Percentiles rank a stretch among this genome's conserved stretches.
Evolutionary conservation across 2,888 invertebrate genomes (phyloP).

Genomic region (Ochlodes sylvanus): DNA sequence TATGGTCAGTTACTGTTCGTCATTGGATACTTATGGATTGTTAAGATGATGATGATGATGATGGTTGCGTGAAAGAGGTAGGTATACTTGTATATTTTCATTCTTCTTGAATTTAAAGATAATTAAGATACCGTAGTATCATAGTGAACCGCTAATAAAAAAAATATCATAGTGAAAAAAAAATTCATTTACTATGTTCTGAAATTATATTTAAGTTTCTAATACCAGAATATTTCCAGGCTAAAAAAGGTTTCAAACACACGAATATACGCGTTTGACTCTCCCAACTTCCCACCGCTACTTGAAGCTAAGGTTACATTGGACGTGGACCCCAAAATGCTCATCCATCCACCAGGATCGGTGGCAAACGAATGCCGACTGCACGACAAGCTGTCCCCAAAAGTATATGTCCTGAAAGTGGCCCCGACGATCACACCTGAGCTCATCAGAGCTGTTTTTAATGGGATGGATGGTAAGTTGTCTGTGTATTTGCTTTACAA

Average conservation of each 20-base stretch:
- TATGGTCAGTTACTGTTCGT: too few species aligned
- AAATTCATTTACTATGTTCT: too few species aligned
- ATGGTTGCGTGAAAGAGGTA: too few species aligned
- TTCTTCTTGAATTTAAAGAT: too few species aligned
- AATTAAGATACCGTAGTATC: too few species aligned
- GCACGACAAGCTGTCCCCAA: constrained; percentile 89
- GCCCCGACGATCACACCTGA: constrained; percentile 96
- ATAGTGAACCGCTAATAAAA: too few species aligned
- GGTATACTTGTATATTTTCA: too few species aligned
- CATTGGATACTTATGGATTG: too few species aligned
- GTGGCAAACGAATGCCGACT: constrained; percentile 87
- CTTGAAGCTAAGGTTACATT: constrained; percentile 86
- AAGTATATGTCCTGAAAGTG: constrained; percentile 94
- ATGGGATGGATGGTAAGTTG: constrained; percentile 86
- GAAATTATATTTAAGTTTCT: not conserved
- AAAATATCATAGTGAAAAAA: too few species aligned
- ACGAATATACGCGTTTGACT: constrained; percentile 92
- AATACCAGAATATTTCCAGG: constrained; percentile 62
- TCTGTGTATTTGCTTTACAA: too few species aligned
- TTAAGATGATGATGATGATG: too few species aligned
- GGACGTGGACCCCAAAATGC: constrained; percentile 89
- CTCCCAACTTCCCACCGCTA: constrained; percentile 94
- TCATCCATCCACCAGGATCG: constrained; percentile 68
- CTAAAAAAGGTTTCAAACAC: constrained; percentile 91
- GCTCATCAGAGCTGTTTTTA: constrained; percentile 88